Evolutionary conservation across 2,797 vertebrate genomes (phyloP), one percentile per base, ranked within the genome.

Genomic region (Lateolabrax maculatus): DNA sequence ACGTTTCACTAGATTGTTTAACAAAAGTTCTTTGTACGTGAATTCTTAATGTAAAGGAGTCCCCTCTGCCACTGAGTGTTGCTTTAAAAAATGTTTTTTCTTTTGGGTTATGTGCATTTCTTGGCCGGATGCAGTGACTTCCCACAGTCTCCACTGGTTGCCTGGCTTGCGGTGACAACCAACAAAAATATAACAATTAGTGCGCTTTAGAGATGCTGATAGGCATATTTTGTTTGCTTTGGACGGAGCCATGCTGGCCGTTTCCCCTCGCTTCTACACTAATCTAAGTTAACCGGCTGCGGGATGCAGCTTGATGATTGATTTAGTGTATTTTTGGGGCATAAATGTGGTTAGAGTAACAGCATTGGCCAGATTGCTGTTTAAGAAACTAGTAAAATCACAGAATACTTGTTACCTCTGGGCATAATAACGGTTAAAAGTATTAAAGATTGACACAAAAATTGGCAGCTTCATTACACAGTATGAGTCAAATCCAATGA

Each of bases 401-500:
- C 25, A 69, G 6, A 34, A 53, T 16, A 11, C 3, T 49, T 16
- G n/a, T 23, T 36, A 67, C 15, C 15, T 18, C 29, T 43, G 43
- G 36, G 31, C 48, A 61, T 37, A n/a, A n/a, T 37, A 67, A 55
- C 4, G 19, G 49, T 71, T 52, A 39, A 23, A 56, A 12, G 19
- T 53, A 74, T 71, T 63, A 37, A 72, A 61, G 11, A 71, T 1
- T 48, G 53, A 66, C n/a, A 64, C 39, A 70, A 64, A 31, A 71
- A 78, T 13, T 12, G 41, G 25, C 55, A 60, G 52, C 51, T 65
- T 66, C 37, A 69, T 52, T 71, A n/a, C 31, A 51, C 34, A 25
- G 39, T 19, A 60, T 78, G 67, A 68, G 68, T 82, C 57, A 60
- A 71, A 83, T 71, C 66, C 60, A 51, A 49, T 37, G 60, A 89